These are phyloP conservation scores for Drosophila pachea DNA, from an alignment of 1,140 invertebrate genomes.

Conservation along the genomic window DNA sequence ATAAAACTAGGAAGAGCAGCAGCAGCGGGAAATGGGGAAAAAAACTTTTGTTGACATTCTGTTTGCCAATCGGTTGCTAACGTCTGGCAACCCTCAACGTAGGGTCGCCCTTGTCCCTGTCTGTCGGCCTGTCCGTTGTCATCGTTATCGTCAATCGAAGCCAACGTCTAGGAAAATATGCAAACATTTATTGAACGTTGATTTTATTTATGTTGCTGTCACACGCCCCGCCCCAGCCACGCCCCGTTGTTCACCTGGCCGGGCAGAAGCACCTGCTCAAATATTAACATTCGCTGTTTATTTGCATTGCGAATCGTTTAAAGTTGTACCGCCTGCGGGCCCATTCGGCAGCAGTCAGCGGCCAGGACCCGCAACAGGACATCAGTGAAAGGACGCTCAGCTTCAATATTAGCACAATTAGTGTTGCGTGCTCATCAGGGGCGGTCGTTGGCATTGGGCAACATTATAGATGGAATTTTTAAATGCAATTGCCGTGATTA, in stretches of 20 bases:
- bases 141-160: slow-evolving; percentile 42
- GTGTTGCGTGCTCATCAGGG: slow-evolving; percentile 37
- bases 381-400: slow-evolving; percentile 44
- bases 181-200: slow-evolving; percentile 77
- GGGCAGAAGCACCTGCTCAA: slow-evolving; percentile 26
- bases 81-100: slow-evolving; percentile 20
- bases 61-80: slow-evolving; percentile 41
- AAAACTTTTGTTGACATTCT: slow-evolving; percentile 33
- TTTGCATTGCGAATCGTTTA: slow-evolving; percentile 71
- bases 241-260: not conserved
- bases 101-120: too few species aligned
- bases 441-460: not conserved
- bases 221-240: not conserved
- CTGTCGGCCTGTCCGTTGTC: slow-evolving; percentile 15
- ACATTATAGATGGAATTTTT: slow-evolving; percentile 57
- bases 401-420: slow-evolving; percentile 74
- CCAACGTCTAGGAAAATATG: slow-evolving; percentile 70
- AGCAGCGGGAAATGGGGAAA: slow-evolving; percentile 7
- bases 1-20: not conserved
- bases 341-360: slow-evolving; percentile 18
- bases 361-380: slow-evolving; percentile 29
- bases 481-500: slow-evolving; percentile 21
- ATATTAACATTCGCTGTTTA: slow-evolving; percentile 75
- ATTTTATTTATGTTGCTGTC: slow-evolving; percentile 73
- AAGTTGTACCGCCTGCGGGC: slow-evolving; percentile 70